Evolutionary conservation across 2,888 invertebrate genomes (phyloP), one percentile per base, ranked within the genome.

Genomic region (Hedychridium roseum): DNA sequence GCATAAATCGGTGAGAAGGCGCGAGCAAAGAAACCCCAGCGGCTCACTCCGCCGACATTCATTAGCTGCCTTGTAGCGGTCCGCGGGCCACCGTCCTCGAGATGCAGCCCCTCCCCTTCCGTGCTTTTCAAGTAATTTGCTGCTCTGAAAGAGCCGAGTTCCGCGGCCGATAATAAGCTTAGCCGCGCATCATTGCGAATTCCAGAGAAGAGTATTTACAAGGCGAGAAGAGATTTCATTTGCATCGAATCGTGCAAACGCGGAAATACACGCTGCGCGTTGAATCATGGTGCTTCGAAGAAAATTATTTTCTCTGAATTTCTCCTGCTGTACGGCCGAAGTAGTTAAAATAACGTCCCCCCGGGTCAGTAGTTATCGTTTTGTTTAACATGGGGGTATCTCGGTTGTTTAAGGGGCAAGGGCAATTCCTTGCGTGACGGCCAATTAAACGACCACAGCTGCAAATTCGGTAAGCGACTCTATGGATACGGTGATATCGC

Each of bases 111-210:
- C 43, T 34, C 35, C 57, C 48, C 35, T 39, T 37, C 44, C 53
- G 57, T 55, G 62, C 46, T 64, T 53, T 64, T 62, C 58, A 60
- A 65, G 64, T 66, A 67, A 65, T 64, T 66, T 58, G 57, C 58
- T 45, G 50, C 48, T 43, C 42, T 50, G 63, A 64, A 64, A 57
- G 57, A 55, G 54, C 47, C 53, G 64, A 68, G 57, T 67, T 61
- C 52, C 44, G 50, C 48, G 47, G 53, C 47, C 54, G 56, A 57
- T 67, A 64, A 68, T 62, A 58, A 67, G 64, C 60, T 67, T 61
- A 63, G 41, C 55, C 44, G 40, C 50, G 17, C 54, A 44, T 46
- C 43, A 45, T 43, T 49, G 50, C 40, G 43, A n/a, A n/a, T n/a
- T n/a, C n/a, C n/a, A n/a, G n/a, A n/a, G n/a, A n/a, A n/a, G n/a